Conservation (phyloP, 2,113 vertebrate genomes). For the Festucalex cinctus region DNA sequence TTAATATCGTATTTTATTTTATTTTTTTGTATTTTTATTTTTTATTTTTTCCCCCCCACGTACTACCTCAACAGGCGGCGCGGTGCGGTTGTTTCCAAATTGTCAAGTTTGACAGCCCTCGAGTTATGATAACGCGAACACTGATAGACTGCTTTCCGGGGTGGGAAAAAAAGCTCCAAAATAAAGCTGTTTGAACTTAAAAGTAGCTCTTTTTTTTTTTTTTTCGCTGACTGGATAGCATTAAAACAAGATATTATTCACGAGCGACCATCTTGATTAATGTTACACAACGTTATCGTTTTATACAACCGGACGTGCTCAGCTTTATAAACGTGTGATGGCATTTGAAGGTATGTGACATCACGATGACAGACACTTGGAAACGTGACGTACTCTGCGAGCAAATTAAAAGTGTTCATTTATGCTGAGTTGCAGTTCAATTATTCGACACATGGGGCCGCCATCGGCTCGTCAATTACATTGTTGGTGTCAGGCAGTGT, state of each 20-base stretch:
- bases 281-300: neutral
- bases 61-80: neutral
- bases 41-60: no score
- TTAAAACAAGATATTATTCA: neutral
- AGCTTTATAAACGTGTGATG: neutral
- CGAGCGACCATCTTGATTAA: no score
- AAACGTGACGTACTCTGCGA: neutral
- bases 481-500: neutral
- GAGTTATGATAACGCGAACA: neutral
- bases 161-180: neutral
- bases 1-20: neutral
- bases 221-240: neutral
- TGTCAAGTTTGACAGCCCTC: slow-evolving; percentile 1
- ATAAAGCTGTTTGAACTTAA: neutral
- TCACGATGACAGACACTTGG: no score
- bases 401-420: neutral
- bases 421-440: slow-evolving; percentile 12
- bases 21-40: no score
- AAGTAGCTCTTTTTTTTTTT: neutral
- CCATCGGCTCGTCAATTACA: slow-evolving; percentile 12
- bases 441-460: slow-evolving; percentile 26
- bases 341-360: neutral
- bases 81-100: neutral
- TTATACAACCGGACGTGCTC: neutral
- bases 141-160: neutral